Base-by-base conservation (phyloP, 2,797 vertebrate species). In the Podargus strigoides region DNA sequence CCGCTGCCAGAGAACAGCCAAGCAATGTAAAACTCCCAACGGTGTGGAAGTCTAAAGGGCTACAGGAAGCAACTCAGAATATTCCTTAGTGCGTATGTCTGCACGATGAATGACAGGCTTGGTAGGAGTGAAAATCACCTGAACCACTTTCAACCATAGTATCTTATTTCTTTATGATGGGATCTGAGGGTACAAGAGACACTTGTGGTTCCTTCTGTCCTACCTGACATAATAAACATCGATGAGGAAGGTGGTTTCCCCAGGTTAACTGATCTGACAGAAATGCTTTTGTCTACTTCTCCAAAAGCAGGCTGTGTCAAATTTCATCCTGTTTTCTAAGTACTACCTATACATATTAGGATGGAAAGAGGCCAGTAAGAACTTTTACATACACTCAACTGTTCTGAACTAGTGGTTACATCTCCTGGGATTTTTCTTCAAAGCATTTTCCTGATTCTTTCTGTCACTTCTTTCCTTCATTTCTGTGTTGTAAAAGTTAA, bases 381-480 rank as follows among this genome's bases (percentile, higher is more conserved):
- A 66, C 23, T 39, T 73, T 9, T 41, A 53, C 6, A 64, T 21
- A 60, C 3, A 22, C 3, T 24, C 14, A 20, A 12, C 24, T n/a
- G 74, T 53, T 63, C 41, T 36, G 12, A 80, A 39, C 21, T 22
- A 6, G 12, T 12, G 7, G 4, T 3, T 91, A 1, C 27, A 23
- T 13, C 20, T 75, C 21, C 28, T 13, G 7, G 14, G 14, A 55
- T 72, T 63, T 69, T 66, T 67, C 47, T 52, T 67, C 30, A 47
- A 17, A 47, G 34, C 8, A 9, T 75, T 60, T 56, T 50, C 37
- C 9, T 32, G 8, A 34, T 76, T 59, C 36, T 79, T 73, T 27
- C 46, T 37, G 22, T 1, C 0, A 1, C 5, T 63, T 70, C 6
- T 34, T 70, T 67, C 32, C 28, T 70, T 58, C 4, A 12, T 37